A percentile compares a stretch with the other conserved stretches of the same genome.
phyloP scores from a whole-genome alignment of 2,113 vertebrate genomes.

The Thunnus maccoyii region DNA sequence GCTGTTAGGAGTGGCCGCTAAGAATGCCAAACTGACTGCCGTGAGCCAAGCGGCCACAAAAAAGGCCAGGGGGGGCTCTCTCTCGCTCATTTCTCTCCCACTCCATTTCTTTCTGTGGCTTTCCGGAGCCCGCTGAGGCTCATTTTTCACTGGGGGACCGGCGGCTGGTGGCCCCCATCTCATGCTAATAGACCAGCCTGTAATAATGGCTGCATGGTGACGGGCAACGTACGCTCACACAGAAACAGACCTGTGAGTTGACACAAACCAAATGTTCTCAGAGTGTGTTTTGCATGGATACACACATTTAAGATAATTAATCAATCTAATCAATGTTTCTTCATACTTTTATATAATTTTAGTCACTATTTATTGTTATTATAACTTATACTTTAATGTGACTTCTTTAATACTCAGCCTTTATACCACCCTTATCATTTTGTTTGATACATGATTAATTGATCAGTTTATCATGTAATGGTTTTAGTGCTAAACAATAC shows the following conservation, averaged over 20 bases:
- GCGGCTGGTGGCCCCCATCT: slow-evolving; percentile 75
- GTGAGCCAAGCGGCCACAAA: slow-evolving; percentile 60
- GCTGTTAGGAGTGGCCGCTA: slow-evolving; percentile 54
- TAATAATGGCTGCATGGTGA: slow-evolving; percentile 34
- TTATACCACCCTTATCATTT: too few species aligned
- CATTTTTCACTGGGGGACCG: slow-evolving; percentile 76
- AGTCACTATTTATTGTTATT: too few species aligned
- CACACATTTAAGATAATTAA: too few species aligned
- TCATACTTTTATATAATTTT: too few species aligned
- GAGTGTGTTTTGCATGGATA: too few species aligned
- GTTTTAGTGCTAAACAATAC: too few species aligned
- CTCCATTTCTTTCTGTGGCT: slow-evolving; percentile 66
- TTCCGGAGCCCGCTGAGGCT: slow-evolving; percentile 73
- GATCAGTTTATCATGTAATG: too few species aligned
- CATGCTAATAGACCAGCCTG: slow-evolving; percentile 73
- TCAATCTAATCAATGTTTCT: too few species aligned
- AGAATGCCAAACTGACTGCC: slow-evolving; percentile 79
- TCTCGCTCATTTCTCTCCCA: slow-evolving; percentile 57
- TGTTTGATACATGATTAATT: too few species aligned
- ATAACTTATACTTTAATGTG: too few species aligned
- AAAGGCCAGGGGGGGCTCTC: slow-evolving; percentile 55
- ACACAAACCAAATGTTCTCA: not conserved
- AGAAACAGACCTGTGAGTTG: not conserved
- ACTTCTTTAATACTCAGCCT: too few species aligned
- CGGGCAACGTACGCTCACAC: slow-evolving; percentile 25